Evolutionary conservation across 2,113 vertebrate species (phyloP).

Genomic region (Origma solitaria): DNA sequence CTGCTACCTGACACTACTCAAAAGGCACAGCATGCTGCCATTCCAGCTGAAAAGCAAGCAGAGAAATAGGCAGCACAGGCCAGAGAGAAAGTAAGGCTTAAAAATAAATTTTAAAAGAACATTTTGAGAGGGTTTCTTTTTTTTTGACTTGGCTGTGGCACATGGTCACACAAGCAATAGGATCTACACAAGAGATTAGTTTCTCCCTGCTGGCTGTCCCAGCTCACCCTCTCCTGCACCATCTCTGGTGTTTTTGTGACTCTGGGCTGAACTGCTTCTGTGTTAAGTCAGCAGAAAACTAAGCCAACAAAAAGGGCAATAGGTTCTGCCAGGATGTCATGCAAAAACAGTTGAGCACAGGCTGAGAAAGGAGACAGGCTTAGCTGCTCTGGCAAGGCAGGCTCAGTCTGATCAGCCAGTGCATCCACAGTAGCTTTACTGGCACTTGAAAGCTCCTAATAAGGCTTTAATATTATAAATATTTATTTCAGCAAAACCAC

Average conservation of each 20-base stretch:
- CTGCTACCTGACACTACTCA: background rate
- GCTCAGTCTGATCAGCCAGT: background rate
- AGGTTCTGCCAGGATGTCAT: background rate
- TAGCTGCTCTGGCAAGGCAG: background rate
- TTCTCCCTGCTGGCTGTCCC: background rate
- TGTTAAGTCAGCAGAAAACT: conserved; percentile 62
- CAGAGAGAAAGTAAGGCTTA: background rate
- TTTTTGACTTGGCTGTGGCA: background rate
- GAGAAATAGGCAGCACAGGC: background rate
- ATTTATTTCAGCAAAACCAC: background rate
- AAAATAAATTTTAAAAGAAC: background rate
- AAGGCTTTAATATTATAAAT: background rate
- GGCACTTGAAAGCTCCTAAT: background rate
- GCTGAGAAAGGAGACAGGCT: background rate
- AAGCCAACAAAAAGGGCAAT: conserved; percentile 52
- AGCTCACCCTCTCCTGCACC: background rate
- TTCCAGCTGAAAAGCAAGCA: background rate
- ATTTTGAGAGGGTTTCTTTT: background rate
- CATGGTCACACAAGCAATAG: background rate
- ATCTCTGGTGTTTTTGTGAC: conserved; percentile 45
- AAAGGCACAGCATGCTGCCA: background rate
- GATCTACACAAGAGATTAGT: background rate
- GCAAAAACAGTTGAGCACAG: conserved; percentile 3
- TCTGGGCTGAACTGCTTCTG: conserved; percentile 51
- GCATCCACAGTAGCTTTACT: background rate